Percentiles rank a stretch among this genome's conserved stretches.
Conservation (phyloP, 2,797 vertebrate genomes). For the Neostethus bicornis region DNA sequence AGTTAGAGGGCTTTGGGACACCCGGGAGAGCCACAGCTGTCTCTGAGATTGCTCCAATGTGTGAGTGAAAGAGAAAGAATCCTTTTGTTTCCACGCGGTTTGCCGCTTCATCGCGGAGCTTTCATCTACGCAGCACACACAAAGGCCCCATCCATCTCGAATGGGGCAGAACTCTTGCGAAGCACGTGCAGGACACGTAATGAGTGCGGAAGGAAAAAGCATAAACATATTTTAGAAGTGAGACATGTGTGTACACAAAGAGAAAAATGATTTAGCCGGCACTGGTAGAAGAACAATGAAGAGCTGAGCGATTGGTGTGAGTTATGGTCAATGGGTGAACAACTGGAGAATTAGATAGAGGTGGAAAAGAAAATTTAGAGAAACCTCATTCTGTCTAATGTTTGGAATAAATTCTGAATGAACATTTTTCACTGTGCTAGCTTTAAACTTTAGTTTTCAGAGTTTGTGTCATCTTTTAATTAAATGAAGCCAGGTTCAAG, state of each 20-base stretch:
- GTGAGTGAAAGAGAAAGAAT: conserved; percentile 70
- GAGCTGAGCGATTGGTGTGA: neutral
- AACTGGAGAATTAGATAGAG: conserved; percentile 5
- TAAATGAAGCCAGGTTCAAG: neutral
- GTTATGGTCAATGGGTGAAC: neutral
- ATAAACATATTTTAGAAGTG: conserved; percentile 61
- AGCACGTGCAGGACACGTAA: conserved; percentile 55
- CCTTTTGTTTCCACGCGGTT: conserved; percentile 73
- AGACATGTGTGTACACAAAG: conserved; percentile 25
- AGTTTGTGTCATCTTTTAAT: neutral
- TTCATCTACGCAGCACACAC: conserved; percentile 62
- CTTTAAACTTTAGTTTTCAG: neutral
- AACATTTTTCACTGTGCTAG: neutral
- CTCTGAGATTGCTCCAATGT: conserved; percentile 71
- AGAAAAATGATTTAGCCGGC: conserved; percentile 24
- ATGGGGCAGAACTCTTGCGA: conserved; percentile 59
- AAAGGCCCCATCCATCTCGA: conserved; percentile 65
- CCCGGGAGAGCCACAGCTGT: conserved; percentile 70
- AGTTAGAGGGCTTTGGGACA: conserved; percentile 51
- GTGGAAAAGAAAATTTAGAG: conserved; percentile 6
- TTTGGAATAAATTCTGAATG: neutral
- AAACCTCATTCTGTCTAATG: neutral
- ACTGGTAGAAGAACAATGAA: conserved; percentile 1
- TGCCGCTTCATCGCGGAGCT: conserved; percentile 54
- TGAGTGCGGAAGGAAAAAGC: conserved; percentile 49